Conservation (phyloP, 2,888 invertebrate species). For the Morpho achilles region DNA sequence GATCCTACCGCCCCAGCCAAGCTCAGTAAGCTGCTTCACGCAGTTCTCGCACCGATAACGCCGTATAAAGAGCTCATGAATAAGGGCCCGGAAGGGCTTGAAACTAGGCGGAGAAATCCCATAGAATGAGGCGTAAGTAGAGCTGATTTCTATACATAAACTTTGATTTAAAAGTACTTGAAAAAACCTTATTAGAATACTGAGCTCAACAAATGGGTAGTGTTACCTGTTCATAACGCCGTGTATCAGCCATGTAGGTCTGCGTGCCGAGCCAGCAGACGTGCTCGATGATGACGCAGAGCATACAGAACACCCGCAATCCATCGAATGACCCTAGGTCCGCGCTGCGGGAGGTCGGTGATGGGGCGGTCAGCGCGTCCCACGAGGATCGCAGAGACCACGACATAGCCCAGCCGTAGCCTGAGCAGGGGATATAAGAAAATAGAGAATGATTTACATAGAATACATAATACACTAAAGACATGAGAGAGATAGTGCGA, state of each 20-base stretch:
- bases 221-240: conserved; percentile 52
- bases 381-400: conserved; percentile 56
- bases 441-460: too few relatives aligned
- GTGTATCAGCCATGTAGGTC: conserved; percentile 52
- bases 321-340: conserved; percentile 63
- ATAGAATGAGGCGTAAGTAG: too few relatives aligned
- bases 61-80: too few relatives aligned
- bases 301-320: conserved; percentile 62
- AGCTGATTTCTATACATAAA: too few relatives aligned
- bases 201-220: not conserved
- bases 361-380: conserved; percentile 34
- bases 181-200: not conserved
- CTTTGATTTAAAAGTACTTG: too few relatives aligned
- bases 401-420: conserved; percentile 43
- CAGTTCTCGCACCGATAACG: too few relatives aligned
- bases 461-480: too few relatives aligned
- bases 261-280: conserved; percentile 66
- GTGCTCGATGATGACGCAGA: conserved; percentile 67
- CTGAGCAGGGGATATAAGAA: conserved; percentile 30
- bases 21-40: too few relatives aligned
- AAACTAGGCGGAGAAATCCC: too few relatives aligned
- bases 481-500: too few relatives aligned
- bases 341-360: conserved; percentile 30
- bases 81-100: too few relatives aligned
- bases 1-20: too few relatives aligned